Evolutionary conservation across 2,888 invertebrate genomes (phyloP), one percentile per base, ranked within the genome.

Genomic region (Drosophila fungiperda): DNA sequence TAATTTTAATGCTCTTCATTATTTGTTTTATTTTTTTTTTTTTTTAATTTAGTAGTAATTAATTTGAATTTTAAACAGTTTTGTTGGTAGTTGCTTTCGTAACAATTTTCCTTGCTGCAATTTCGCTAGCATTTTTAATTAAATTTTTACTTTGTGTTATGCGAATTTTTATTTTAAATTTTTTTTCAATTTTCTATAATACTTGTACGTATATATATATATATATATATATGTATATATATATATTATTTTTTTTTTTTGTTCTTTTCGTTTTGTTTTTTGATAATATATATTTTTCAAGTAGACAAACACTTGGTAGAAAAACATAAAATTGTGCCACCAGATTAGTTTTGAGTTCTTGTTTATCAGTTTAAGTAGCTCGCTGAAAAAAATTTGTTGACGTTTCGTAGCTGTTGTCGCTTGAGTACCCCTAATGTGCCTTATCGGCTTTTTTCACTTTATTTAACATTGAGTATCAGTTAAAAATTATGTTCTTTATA

Each of bases 261-360:
- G 5, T 42, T 57, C 8, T 38, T 55, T 55, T 55, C 11, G 11
- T n/a, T 26, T 57, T 1, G 8, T 12, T 66, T 53, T 29, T 63
- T 61, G 74, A 70, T 78, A 78, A 78, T 78, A 78, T 65, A 73
- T 82, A 64, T 26, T 69, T 68, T 77, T 85, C 76, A 77, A 83
- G 87, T 85, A 80, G 88, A 84, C 82, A 84, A 84, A 87, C 87
- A 82, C 72, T 85, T 85, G 86, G 88, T 88, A 85, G 83, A 85
- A 85, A 85, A 85, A 88, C 86, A 65, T 83, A 83, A 86, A 85
- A 87, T 89, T 89, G 87, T 87, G 87, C 87, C 86, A 84, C 89
- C 87, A 87, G 89, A 87, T 88, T 85, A 82, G 83, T 71, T 73
- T 69, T 70, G 77, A 67, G 70, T 82, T 82, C 59, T 74, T 82